phyloP scores from a whole-genome alignment of 2,797 vertebrate genomes.

The Malacoctenus gilli region DNA sequence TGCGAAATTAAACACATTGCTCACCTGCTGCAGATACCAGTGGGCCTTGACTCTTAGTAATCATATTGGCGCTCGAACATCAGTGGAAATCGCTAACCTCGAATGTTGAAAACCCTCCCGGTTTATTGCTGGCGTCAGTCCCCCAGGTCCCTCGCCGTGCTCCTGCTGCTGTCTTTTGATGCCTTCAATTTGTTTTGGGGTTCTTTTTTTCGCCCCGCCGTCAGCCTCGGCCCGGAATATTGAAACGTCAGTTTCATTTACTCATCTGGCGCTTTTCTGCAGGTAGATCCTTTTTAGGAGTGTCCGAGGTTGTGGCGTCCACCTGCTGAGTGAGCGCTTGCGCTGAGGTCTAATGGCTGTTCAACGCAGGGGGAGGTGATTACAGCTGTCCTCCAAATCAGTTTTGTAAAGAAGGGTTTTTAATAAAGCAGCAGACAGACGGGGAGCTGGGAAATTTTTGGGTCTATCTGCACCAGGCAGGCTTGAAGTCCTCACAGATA shows the following conservation, averaged over 20 bases:
- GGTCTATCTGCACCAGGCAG: too few species aligned
- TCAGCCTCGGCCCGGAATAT: constrained; percentile 21
- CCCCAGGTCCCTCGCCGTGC: constrained; percentile 12
- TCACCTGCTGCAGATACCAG: constrained; percentile 67
- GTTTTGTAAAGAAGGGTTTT: too few species aligned
- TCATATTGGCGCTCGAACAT: constrained; percentile 51
- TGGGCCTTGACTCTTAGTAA: constrained; percentile 54
- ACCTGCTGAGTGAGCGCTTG: constrained; percentile 5
- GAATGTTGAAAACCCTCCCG: constrained; percentile 18
- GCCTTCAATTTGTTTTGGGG: constrained; percentile 24
- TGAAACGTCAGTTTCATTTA: constrained; percentile 48
- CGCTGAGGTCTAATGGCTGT: constrained; percentile 25
- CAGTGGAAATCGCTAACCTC: constrained; percentile 50
- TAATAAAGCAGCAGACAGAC: too few species aligned
- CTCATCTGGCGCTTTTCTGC: constrained; percentile 7
- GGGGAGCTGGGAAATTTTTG: too few species aligned
- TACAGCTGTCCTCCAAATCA: constrained; percentile 5
- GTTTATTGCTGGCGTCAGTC: constrained; percentile 46
- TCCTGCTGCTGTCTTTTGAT: constrained; percentile 22
- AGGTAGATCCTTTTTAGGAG: too few species aligned
- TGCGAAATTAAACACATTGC: constrained; percentile 78
- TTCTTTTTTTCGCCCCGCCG: constrained; percentile 11
- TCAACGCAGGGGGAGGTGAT: constrained; percentile 23
- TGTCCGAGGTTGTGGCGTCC: constrained; percentile 11
- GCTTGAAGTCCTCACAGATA: too few species aligned